phyloP scores from a whole-genome alignment of 2,888 invertebrate genomes.

The Neoitamus cyanurus region DNA sequence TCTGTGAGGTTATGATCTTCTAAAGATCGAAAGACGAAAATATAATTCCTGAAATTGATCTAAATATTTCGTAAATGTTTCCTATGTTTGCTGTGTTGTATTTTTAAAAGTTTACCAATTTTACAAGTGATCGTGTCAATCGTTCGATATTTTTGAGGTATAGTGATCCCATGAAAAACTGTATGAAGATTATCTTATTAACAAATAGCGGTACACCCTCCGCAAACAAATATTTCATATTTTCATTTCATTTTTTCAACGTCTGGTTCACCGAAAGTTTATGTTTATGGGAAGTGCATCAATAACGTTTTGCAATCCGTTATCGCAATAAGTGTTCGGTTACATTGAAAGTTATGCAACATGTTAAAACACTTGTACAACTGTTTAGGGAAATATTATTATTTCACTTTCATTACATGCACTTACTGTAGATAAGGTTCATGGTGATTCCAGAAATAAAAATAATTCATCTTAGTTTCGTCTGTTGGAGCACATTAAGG shows the following conservation, averaged over 20 bases:
- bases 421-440: too few relatives aligned
- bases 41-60: background rate
- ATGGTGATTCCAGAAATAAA: background rate
- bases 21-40: background rate
- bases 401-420: background rate
- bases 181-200: background rate
- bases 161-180: background rate
- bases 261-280: background rate
- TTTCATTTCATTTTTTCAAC: background rate
- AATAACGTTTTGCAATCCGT: background rate
- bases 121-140: background rate
- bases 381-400: background rate
- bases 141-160: background rate
- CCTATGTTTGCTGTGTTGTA: background rate
- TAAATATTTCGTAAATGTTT: background rate
- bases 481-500: background rate
- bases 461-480: background rate
- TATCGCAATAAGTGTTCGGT: background rate
- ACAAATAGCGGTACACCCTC: background rate
- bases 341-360: background rate
- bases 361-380: background rate
- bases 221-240: background rate
- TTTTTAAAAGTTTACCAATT: background rate
- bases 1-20: background rate
- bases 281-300: background rate